Evolutionary conservation across 2,888 invertebrate genomes (phyloP).

Genomic region (Calameuta pallipes): DNA sequence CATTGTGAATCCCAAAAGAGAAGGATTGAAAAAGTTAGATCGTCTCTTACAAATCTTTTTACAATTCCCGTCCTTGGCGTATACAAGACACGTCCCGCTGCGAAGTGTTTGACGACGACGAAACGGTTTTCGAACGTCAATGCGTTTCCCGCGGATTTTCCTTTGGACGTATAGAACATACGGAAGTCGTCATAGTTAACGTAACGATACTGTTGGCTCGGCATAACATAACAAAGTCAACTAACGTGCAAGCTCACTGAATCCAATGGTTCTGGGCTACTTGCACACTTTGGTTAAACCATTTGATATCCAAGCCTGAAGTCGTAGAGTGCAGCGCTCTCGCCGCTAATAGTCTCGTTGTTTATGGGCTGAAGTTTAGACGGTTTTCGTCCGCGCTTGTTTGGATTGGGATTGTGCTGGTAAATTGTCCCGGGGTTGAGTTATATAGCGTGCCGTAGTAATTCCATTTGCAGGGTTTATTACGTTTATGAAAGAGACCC

Average conservation of each 20-base stretch:
- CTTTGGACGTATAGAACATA: background rate
- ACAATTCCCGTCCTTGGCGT: background rate
- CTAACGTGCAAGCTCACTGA: background rate
- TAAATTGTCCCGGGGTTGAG: constrained; percentile 54
- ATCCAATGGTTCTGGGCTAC: background rate
- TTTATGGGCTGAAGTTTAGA: constrained; percentile 44
- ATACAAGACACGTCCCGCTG: background rate
- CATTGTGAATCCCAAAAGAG: background rate
- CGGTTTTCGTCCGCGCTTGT: constrained; percentile 36
- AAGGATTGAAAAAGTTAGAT: background rate
- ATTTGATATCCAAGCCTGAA: background rate
- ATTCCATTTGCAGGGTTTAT: constrained; percentile 46
- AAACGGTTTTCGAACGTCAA: background rate
- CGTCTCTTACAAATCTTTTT: background rate
- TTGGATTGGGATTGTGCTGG: constrained; percentile 44
- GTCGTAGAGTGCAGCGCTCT: background rate
- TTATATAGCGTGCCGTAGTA: constrained; percentile 46
- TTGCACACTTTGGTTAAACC: background rate
- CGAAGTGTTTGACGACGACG: background rate
- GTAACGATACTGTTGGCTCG: background rate
- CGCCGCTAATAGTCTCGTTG: constrained; percentile 29
- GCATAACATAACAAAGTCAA: background rate
- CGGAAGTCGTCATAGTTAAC: background rate
- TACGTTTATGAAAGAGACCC: constrained; percentile 29
- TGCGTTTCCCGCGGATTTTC: background rate